Conservation (phyloP, 2,888 invertebrate genomes). For the Apantesis nais region DNA sequence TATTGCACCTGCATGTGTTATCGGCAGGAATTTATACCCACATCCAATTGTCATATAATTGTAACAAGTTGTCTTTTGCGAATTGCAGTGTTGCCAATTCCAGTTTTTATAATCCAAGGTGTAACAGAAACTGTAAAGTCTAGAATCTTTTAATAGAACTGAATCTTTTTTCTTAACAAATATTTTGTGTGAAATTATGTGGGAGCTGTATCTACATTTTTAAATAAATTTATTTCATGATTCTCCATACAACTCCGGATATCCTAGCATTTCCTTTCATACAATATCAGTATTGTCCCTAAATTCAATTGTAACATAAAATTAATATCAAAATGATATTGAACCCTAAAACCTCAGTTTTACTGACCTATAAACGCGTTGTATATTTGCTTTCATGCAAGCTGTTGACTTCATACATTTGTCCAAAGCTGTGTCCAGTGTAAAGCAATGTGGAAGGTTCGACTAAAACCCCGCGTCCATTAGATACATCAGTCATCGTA, state of each 20-base stretch:
- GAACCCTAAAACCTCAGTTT: background rate
- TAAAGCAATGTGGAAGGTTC: background rate
- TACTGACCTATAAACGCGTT: background rate
- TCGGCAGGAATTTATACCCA: background rate
- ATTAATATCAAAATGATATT: background rate
- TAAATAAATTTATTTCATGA: too few species aligned
- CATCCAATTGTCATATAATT: background rate
- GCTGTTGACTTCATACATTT: background rate
- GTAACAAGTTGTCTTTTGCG: background rate
- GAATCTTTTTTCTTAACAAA: background rate
- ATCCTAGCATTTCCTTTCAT: background rate
- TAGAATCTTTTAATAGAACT: background rate
- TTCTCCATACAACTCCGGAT: background rate
- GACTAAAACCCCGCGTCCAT: conserved; percentile 26
- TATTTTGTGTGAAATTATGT: background rate
- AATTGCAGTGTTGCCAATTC: background rate
- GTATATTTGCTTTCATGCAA: background rate
- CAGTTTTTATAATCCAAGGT: background rate
- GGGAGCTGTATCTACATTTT: too few species aligned
- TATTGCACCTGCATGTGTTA: background rate
- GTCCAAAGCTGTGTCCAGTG: conserved; percentile 2
- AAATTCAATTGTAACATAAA: background rate
- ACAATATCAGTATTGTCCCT: background rate
- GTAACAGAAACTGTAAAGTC: background rate
- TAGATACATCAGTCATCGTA: conserved; percentile 17